Conservation (phyloP, 2,113 vertebrate species). For the Scatophagus argus region DNA sequence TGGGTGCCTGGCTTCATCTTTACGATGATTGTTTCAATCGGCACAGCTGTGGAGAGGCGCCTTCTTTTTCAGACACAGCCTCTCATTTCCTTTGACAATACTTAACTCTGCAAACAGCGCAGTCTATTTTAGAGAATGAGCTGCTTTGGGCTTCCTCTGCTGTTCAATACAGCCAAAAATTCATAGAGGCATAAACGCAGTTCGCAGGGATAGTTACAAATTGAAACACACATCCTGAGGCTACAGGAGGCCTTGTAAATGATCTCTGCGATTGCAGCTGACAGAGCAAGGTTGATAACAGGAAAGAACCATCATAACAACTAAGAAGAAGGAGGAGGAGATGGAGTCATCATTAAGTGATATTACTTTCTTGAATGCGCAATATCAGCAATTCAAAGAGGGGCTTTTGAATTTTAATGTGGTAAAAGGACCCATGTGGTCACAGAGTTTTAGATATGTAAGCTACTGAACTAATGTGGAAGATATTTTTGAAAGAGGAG, state of each 20-base stretch:
- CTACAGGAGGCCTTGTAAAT: slow-evolving; percentile 65
- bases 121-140: slow-evolving; percentile 47
- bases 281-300: slow-evolving; percentile 68
- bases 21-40: slow-evolving; percentile 65
- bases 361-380: slow-evolving; percentile 54
- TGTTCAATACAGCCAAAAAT: slow-evolving; percentile 72
- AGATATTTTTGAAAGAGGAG: slow-evolving; percentile 20
- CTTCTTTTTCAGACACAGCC: slow-evolving; percentile 52
- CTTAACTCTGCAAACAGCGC: slow-evolving; percentile 65
- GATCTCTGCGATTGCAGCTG: slow-evolving; percentile 60
- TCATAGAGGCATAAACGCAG: slow-evolving; percentile 53
- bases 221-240: slow-evolving; percentile 60
- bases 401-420: slow-evolving; percentile 32
- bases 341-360: slow-evolving; percentile 39
- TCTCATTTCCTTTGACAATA: slow-evolving; percentile 69
- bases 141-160: slow-evolving; percentile 61
- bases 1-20: slow-evolving; percentile 46
- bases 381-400: slow-evolving; percentile 41
- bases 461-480: neutral
- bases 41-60: slow-evolving; percentile 51
- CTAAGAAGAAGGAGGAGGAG: slow-evolving; percentile 36
- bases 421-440: slow-evolving; percentile 38
- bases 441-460: slow-evolving; percentile 12
- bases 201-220: slow-evolving; percentile 57
- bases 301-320: slow-evolving; percentile 64